phyloP scores from a whole-genome alignment of 2,113 vertebrate species.

The Natator depressus region DNA sequence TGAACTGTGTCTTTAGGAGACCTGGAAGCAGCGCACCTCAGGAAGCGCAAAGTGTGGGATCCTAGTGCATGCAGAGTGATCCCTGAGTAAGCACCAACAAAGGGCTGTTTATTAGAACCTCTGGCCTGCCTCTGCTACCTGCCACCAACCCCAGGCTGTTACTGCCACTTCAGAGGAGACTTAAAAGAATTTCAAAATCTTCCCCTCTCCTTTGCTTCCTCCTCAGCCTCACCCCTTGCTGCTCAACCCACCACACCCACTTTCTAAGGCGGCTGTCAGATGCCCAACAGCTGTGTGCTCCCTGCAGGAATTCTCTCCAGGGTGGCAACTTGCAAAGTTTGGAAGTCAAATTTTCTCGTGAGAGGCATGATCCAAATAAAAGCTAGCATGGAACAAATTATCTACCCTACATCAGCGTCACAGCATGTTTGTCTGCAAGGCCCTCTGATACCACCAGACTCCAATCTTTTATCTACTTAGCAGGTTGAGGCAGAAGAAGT shows the following conservation, averaged over 20 bases:
- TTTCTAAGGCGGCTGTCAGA: background rate
- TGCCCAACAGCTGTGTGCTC: fast-evolving
- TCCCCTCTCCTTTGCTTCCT: background rate
- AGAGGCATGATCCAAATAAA: background rate
- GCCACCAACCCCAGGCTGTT: background rate
- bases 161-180: background rate
- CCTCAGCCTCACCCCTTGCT: background rate
- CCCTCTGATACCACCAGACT: background rate
- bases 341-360: background rate
- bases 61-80: too few species aligned
- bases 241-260: background rate
- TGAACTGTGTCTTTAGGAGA: background rate
- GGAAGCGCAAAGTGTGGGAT: too few species aligned
- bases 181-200: background rate
- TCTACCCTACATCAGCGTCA: background rate
- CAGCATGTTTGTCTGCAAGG: background rate
- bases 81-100: background rate
- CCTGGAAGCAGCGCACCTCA: too few species aligned
- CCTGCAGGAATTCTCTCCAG: fast-evolving
- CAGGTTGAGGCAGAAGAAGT: background rate
- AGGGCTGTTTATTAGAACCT: background rate
- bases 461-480: constrained; percentile 29
- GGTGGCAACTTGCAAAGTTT: background rate
- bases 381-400: constrained; percentile 25
- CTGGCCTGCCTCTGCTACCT: background rate